Percentiles rank a stretch among this genome's conserved stretches.
phyloP scores from a whole-genome alignment of 2,113 vertebrate genomes.

The Microcebus griseorufus region DNA sequence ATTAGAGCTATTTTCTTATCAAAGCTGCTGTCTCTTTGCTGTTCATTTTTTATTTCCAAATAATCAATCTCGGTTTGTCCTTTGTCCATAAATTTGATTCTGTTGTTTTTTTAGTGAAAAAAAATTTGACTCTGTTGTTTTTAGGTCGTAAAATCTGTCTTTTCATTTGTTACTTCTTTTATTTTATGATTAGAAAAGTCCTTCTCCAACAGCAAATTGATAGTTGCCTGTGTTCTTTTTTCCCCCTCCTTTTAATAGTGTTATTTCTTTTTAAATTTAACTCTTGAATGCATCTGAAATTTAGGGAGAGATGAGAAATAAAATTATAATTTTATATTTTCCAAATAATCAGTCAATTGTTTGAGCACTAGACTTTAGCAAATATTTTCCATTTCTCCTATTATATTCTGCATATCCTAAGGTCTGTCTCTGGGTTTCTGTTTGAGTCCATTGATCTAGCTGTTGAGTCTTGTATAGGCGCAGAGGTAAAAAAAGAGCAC shows the following conservation, averaged over 20 bases:
- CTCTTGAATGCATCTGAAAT: background rate
- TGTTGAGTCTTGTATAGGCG: background rate
- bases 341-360: background rate
- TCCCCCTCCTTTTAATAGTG: background rate
- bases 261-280: slow-evolving; percentile 13
- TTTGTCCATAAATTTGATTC: background rate
- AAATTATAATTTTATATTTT: slow-evolving; percentile 29
- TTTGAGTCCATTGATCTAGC: background rate
- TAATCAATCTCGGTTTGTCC: background rate
- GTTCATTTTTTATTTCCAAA: background rate
- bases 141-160: background rate
- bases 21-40: background rate
- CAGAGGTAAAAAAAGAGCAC: background rate
- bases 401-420: background rate
- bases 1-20: background rate
- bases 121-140: background rate
- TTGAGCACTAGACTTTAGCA: background rate
- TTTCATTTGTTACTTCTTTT: background rate
- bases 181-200: background rate
- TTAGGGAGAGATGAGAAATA: background rate
- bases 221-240: background rate
- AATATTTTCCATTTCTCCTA: background rate
- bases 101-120: background rate
- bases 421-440: background rate
- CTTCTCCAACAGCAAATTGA: background rate